These are phyloP conservation scores for Paralichthys olivaceus DNA, from an alignment of 2,113 vertebrate genomes.

Conservation along the genomic window DNA sequence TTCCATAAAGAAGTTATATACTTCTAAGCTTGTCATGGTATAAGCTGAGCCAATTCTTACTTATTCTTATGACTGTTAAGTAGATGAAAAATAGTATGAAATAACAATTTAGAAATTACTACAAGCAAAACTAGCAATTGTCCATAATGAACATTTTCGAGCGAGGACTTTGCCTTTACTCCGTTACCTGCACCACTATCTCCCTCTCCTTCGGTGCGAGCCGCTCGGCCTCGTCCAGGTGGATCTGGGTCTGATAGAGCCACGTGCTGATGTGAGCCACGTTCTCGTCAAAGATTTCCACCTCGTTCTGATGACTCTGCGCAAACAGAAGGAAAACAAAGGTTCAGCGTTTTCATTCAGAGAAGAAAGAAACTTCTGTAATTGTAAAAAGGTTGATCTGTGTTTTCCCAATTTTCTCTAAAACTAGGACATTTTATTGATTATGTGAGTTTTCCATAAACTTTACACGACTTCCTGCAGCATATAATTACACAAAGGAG, in stretches of 20 bases:
- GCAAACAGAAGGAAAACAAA: conserved; percentile 10
- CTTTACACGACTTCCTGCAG: not conserved
- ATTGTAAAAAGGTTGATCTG: not conserved
- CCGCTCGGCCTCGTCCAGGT: conserved; percentile 93
- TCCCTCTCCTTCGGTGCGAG: conserved; percentile 87
- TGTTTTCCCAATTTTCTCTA: conserved; percentile 1
- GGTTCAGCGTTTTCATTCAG: not conserved
- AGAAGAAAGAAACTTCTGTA: not conserved
- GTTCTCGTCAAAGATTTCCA: conserved; percentile 97
- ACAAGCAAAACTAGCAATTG: too few relatives aligned
- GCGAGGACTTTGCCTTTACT: too few relatives aligned
- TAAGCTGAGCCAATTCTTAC: not conserved
- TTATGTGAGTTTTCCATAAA: conserved; percentile 1
- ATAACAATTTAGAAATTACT: too few relatives aligned
- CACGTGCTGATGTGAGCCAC: conserved; percentile 98
- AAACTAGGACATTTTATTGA: not conserved
- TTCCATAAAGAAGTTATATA: conserved; percentile 23
- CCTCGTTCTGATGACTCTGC: conserved; percentile 92
- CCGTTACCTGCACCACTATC: conserved; percentile 89
- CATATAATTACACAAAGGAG: conserved; percentile 1
- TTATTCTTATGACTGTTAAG: not conserved
- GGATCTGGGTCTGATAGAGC: conserved; percentile 97
- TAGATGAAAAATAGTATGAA: not conserved
- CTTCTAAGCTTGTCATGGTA: not conserved
- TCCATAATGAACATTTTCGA: too few relatives aligned